Base-by-base conservation (phyloP, 2,797 vertebrate species). In the Scomberomorus guttatus region DNA sequence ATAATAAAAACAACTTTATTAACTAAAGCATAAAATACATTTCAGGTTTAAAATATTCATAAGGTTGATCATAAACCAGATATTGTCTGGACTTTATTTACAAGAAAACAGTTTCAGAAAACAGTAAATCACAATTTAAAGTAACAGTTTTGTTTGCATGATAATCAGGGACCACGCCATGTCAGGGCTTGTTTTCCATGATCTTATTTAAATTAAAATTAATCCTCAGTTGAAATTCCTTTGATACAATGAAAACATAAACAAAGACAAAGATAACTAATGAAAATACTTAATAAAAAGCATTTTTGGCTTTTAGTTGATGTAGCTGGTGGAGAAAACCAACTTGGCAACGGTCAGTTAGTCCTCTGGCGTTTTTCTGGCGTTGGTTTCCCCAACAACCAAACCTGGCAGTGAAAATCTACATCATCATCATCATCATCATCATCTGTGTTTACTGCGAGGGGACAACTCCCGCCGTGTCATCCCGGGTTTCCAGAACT, bases 401-500 rank as follows among this genome's bases (percentile, higher is more conserved):
- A 46, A 51, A 54, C 24, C 20, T 32, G 17, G 50, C 13, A 5
- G 4, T 1, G 13, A 54, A 32, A 44, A 15, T 24, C 6, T n/a
- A n/a, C n/a, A n/a, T n/a, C n/a, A n/a, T n/a, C n/a, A n/a, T n/a
- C n/a, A n/a, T n/a, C n/a, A n/a, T n/a, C n/a, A 37, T 61, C 34
- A 55, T 90, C 83, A 80, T 75, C 91, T 87, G 63, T 7, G 44
- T 80, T 87, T 90, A 13, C 75, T 60, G 58, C 44, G 66, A 27
- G 79, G 20, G 2, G 76, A 87, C 9, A 84, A n/a, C 1, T 76
- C n/a, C 7, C 67, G 44, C 65, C 62, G 81, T 9, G 73, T 61
- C 80, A 65, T 39, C 5, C 77, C 11, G 0, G 94, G 94, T 77
- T 77, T 95, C 91, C 92, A 93, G 84, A 91, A 96, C 82, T 96